Base-by-base conservation (phyloP, 1,140 invertebrate genomes). In the Euwallacea fornicatus region DNA sequence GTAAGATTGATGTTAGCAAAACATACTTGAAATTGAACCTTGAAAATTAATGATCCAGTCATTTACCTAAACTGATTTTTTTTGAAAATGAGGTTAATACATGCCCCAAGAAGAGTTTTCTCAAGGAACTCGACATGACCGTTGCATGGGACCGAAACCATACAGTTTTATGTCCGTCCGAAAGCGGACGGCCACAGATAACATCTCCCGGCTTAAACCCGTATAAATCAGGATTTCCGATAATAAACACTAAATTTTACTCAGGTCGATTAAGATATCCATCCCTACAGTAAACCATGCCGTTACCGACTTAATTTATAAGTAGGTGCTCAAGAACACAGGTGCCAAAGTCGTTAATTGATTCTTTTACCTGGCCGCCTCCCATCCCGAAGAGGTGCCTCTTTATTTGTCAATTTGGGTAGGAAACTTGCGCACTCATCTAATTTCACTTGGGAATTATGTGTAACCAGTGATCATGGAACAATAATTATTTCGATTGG, bases 241-340 rank as follows among this genome's bases (percentile, higher is more conserved):
- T 69, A 69, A 69, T 69, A 69, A 69, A 69, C 66, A 69, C 66
- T 69, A 60, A 69, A 69, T 61, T 69, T 69, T 69, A 69, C 66
- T 69, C 47, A 58, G 65, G 13, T 54, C 66, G 66, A 69, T 69
- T 69, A 61, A 69, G 66, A 69, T 69, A 69, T 69, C 66, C 43
- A 46, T 46, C 63, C 63, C 63, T 55, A 55, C n/a, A 42, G 61
- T 47, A 46, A n/a, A 61, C 44, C 9, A 47, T 61, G 59, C 63
- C 16, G 63, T 65, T 65, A 54, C 63, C 50, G 63, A 44, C 55
- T 67, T 67, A 59, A 67, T 67, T 67, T 67, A 67, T 59, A 44
- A 67, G 53, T 59, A 59, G 65, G 43, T 42, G 55, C 16, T 33
- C 55, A 58, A 59, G 46, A 43, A 44, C 42, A 67, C 65, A 67